Evolutionary conservation across 2,113 vertebrate genomes (phyloP), one percentile per base, ranked within the genome.

Genomic region (Gulo gulo): DNA sequence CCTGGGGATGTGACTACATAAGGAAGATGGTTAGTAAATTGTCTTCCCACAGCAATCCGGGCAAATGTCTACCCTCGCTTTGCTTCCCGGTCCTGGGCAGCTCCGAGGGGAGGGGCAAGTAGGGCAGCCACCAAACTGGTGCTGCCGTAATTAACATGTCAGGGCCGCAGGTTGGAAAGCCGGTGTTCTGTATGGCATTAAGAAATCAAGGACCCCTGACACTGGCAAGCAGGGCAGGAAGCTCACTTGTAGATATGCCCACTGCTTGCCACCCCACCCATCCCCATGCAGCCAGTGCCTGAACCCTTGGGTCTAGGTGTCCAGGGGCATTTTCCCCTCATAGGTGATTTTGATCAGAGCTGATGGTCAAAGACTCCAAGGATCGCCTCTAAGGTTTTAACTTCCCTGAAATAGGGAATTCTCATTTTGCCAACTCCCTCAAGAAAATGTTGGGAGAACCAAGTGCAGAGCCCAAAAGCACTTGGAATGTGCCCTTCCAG

Each of bases 41-140:
- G 69, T 47, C 59, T 34, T 47, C 15, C n/a, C 11, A 0, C 57
- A 47, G 29, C 52, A n/a, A 2, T 23, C 42, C 1, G 0, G 7
- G 39, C 0, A 0, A 36, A 29, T 71, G 2, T 6, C 2, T 10
- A 0, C 6, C 14, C 14, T 69, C 10, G 0, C 24, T 52, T 55
- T 79, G 55, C 45, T 42, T 84, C 63, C 42, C 50, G 8, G 12
- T 47, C 50, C 82, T 67, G 2, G 31, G 50, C 2, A 50, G 26
- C 47, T 86, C 42, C 5, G 14, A 34, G 42, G 42, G 7, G 42
- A 31, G 15, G 69, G 24, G 0, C 7, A 18, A 4, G 11, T 3
- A 2, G 3, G 15, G 61, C 59, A 36, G 23, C 14, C 42, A 9
- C 31, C 21, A 18, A 29, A 23, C 86, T 12, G 7, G 14, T 65